Evolutionary conservation across 2,888 invertebrate genomes (phyloP).

Genomic region (Clusia tigrina): DNA sequence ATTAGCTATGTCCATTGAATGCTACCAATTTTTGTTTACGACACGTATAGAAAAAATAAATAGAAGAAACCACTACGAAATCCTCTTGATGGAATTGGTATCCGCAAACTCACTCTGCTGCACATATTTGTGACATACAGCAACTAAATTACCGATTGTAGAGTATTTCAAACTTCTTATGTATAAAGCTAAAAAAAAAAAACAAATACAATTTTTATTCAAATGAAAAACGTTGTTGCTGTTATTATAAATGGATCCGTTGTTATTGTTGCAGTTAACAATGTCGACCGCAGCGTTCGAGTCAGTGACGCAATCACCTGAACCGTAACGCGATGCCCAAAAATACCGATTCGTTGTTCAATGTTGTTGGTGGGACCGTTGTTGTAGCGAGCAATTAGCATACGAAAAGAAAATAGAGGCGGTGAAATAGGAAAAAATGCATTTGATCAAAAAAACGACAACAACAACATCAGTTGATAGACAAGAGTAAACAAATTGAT

Average conservation of each 20-base stretch:
- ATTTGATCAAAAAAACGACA: not conserved
- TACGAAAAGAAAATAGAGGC: not conserved
- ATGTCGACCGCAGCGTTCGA: not conserved
- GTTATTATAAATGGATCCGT: conserved; percentile 27
- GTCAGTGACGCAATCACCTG: too few relatives aligned
- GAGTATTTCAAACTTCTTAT: not conserved
- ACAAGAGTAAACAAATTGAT: conserved; percentile 4
- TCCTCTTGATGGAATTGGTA: too few relatives aligned
- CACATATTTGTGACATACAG: too few relatives aligned
- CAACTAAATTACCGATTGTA: too few relatives aligned
- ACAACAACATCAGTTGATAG: not conserved
- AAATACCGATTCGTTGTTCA: not conserved
- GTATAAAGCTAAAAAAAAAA: not conserved
- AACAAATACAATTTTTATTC: conserved; percentile 16
- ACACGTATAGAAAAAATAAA: too few relatives aligned
- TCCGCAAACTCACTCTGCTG: too few relatives aligned
- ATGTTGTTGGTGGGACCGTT: not conserved
- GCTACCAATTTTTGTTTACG: too few relatives aligned
- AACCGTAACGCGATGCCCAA: not conserved
- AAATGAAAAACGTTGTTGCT: conserved; percentile 25
- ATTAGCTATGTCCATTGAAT: too few relatives aligned
- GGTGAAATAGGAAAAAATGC: not conserved
- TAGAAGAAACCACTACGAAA: too few relatives aligned
- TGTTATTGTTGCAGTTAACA: not conserved
- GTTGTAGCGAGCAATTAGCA: conserved; percentile 2